A percentile compares a stretch with the other conserved stretches of the same genome.
These are phyloP conservation scores for Neoitamus cyanurus DNA, from an alignment of 2,888 invertebrate genomes.

Conservation along the genomic window DNA sequence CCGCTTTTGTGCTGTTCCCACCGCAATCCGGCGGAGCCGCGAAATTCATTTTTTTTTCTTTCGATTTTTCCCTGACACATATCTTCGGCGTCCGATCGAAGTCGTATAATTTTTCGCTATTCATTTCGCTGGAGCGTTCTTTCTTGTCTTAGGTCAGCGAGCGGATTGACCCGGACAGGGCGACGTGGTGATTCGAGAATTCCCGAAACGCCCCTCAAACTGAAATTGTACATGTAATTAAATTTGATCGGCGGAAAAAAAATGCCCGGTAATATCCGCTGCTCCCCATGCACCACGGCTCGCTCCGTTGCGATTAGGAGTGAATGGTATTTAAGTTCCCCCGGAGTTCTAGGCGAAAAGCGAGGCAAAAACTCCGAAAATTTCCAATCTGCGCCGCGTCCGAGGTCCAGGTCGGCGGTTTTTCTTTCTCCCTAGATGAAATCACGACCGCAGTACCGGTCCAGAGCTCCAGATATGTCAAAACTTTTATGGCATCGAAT, in stretches of 20 bases:
- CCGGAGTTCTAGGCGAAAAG: background rate
- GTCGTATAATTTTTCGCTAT: background rate
- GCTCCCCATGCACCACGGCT: background rate
- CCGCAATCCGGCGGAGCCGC: background rate
- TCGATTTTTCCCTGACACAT: background rate
- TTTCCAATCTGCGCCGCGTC: background rate
- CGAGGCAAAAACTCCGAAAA: background rate
- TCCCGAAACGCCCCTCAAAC: background rate
- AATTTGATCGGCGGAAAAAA: background rate
- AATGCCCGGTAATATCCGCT: background rate
- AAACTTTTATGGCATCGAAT: slow-evolving; percentile 27
- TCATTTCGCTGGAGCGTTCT: background rate
- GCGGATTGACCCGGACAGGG: background rate
- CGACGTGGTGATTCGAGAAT: background rate
- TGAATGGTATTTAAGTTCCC: background rate
- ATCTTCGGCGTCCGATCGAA: background rate
- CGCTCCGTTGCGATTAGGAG: background rate
- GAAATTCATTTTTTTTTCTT: background rate
- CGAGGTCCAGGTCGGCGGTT: background rate
- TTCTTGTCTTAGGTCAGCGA: background rate
- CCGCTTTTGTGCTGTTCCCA: background rate
- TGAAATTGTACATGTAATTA: background rate
- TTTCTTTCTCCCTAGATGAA: background rate
- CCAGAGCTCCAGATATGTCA: slow-evolving; percentile 38
- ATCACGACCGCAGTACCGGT: slow-evolving; percentile 21